phyloP scores from a whole-genome alignment of 37 sponge, comb jelly and placozoan genomes.

The Agelas oroides region DNA sequence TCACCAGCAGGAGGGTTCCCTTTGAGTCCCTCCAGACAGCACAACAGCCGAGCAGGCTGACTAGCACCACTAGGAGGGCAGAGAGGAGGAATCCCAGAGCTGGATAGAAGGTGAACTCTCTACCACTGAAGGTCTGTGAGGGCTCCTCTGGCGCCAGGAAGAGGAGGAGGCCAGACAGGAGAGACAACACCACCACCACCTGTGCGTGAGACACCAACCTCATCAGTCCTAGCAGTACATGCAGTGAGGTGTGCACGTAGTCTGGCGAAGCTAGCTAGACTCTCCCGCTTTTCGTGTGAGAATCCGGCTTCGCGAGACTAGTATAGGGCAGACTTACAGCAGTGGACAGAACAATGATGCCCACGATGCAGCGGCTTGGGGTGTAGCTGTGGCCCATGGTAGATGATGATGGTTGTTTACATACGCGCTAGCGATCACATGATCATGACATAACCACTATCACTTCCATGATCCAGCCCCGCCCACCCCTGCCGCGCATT shows the following conservation, averaged over 20 bases:
- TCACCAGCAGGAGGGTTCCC: conserved; percentile 6
- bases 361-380: conserved; percentile 18
- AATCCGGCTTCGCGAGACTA: no score
- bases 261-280: no score
- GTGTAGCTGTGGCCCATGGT: background rate
- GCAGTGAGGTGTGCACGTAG: background rate
- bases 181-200: conserved; percentile 12
- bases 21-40: conserved; percentile 35
- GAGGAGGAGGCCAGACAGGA: conserved; percentile 19
- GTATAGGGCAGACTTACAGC: conserved; percentile 6
- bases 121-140: background rate
- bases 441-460: no score
- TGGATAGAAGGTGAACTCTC: conserved; percentile 27
- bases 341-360: conserved; percentile 12
- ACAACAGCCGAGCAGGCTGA: conserved; percentile 23
- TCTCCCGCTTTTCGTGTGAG: no score
- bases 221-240: no score
- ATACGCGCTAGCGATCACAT: no score
- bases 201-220: no score
- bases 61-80: background rate
- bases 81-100: background rate
- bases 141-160: conserved; percentile 49
- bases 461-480: no score
- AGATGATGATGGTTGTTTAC: no score
- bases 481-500: no score